Conservation (phyloP, 2,113 vertebrate species). For the Brachypteracias leptosomus region DNA sequence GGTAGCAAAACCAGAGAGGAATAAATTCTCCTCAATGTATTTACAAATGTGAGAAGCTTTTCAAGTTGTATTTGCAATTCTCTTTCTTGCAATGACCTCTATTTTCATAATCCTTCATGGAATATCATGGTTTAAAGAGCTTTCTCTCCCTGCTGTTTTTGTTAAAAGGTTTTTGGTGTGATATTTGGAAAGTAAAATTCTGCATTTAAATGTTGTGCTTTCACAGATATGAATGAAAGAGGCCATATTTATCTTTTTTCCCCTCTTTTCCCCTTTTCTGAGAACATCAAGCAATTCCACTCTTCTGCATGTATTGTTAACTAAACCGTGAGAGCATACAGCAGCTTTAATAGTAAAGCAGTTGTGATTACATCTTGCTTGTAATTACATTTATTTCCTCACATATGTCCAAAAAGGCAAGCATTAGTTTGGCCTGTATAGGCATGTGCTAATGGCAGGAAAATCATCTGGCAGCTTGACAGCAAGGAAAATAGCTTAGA, state of each 20-base stretch:
- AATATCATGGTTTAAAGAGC: slow-evolving; percentile 79
- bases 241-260: slow-evolving; percentile 53
- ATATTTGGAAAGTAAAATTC: slow-evolving; percentile 81
- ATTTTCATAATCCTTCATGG: slow-evolving; percentile 86
- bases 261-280: slow-evolving; percentile 16
- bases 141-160: slow-evolving; percentile 82
- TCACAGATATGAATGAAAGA: slow-evolving; percentile 71
- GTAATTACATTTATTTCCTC: slow-evolving; percentile 79
- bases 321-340: slow-evolving; percentile 44
- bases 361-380: slow-evolving; percentile 73
- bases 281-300: slow-evolving; percentile 40
- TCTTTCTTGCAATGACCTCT: slow-evolving; percentile 76
- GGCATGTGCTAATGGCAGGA: slow-evolving; percentile 59
- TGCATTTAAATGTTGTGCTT: slow-evolving; percentile 82
- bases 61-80: slow-evolving; percentile 79
- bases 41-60: slow-evolving; percentile 81
- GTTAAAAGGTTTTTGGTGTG: slow-evolving; percentile 80
- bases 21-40: slow-evolving; percentile 75
- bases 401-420: slow-evolving; percentile 68
- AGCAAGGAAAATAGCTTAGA: slow-evolving; percentile 67
- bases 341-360: slow-evolving; percentile 68
- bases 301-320: slow-evolving; percentile 59
- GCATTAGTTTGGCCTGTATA: slow-evolving; percentile 46
- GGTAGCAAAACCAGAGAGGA: slow-evolving; percentile 70
- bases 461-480: slow-evolving; percentile 62